phyloP scores from a whole-genome alignment of 2,797 vertebrate species.

The Enteromius treurensis region DNA sequence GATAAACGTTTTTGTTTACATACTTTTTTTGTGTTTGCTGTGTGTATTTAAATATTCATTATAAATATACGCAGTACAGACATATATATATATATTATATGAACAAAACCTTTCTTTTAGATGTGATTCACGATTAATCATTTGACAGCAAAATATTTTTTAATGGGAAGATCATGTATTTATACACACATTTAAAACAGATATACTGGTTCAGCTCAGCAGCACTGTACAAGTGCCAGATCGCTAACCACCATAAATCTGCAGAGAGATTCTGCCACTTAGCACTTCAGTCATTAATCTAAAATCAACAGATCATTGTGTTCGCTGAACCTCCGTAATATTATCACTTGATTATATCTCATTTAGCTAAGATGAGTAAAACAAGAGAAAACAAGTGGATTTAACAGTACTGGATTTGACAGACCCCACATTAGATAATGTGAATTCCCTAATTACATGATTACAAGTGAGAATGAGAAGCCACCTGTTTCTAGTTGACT shows the following conservation, averaged over 20 bases:
- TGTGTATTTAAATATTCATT: no score
- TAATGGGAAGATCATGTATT: background rate
- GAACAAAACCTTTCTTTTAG: no score
- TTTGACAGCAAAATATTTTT: background rate
- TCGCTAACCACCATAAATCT: slow-evolving; percentile 15
- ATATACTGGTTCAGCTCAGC: background rate
- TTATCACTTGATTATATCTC: slow-evolving; percentile 39
- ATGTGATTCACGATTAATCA: no score
- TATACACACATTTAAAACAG: background rate
- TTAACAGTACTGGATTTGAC: background rate
- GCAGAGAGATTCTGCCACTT: slow-evolving; percentile 7
- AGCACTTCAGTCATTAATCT: slow-evolving; percentile 32
- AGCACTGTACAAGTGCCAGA: slow-evolving; percentile 3
- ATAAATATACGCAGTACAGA: no score
- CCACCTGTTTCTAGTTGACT: slow-evolving; percentile 39
- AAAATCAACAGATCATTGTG: slow-evolving; percentile 37
- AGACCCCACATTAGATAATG: background rate
- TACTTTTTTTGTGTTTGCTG: no score
- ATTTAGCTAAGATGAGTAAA: slow-evolving; percentile 13
- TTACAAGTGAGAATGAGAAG: slow-evolving; percentile 26
- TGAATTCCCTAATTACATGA: slow-evolving; percentile 9
- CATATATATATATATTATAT: no score
- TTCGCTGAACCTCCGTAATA: slow-evolving; percentile 40
- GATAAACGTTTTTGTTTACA: no score
- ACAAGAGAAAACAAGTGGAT: background rate